These are phyloP conservation scores for Amphipyra berbera DNA, from an alignment of 2,888 invertebrate genomes.

Conservation along the genomic window DNA sequence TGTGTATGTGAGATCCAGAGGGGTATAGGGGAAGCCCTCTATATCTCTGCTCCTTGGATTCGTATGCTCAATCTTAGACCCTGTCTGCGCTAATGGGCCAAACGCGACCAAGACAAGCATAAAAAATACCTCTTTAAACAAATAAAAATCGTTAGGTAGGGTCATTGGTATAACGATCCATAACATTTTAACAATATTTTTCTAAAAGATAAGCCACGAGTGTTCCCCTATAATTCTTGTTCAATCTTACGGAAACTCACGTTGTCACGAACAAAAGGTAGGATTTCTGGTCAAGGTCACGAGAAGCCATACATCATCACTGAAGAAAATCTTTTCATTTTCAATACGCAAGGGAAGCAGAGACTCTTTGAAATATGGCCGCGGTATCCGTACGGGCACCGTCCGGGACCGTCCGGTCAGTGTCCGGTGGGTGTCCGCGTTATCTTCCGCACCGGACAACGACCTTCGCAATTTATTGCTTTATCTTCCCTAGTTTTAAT, in stretches of 20 bases:
- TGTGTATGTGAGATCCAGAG: too few species aligned
- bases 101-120: too few species aligned
- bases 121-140: too few species aligned
- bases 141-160: too few species aligned
- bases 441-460: conserved; percentile 54
- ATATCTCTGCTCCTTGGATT: too few species aligned
- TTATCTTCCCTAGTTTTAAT: conserved; percentile 58
- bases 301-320: conserved; percentile 27
- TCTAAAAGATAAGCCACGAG: too few species aligned
- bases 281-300: conserved; percentile 34
- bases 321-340: conserved; percentile 51
- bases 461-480: conserved; percentile 55
- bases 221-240: not conserved
- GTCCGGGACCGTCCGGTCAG: conserved; percentile 35
- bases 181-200: too few species aligned
- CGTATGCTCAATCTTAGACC: too few species aligned
- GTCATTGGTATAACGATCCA: too few species aligned
- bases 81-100: too few species aligned
- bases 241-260: not conserved
- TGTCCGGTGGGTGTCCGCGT: conserved; percentile 39
- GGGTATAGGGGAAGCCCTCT: too few species aligned
- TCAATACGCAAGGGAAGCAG: conserved; percentile 43
- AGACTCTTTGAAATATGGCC: conserved; percentile 51
- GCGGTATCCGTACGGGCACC: conserved; percentile 33
- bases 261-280: conserved; percentile 3